These are phyloP conservation scores for Zaprionus taronus DNA, from an alignment of 1,140 invertebrate genomes.

Conservation along the genomic window DNA sequence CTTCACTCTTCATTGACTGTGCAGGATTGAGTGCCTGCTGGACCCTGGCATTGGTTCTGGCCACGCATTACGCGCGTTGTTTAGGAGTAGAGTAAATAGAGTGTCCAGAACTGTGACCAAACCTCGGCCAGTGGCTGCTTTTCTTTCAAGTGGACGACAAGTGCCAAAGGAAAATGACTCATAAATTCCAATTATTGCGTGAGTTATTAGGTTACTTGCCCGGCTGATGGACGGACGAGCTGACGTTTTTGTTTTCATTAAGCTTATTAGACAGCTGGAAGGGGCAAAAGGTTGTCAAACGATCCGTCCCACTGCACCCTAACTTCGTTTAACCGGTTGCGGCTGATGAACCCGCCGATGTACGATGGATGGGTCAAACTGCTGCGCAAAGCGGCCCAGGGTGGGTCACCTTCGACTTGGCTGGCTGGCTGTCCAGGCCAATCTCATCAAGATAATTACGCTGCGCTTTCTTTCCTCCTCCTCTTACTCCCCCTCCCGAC, in stretches of 20 bases:
- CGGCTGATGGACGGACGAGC: slow-evolving; percentile 10
- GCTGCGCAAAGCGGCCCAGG: neutral
- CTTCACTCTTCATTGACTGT: slow-evolving; percentile 16
- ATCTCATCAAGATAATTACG: slow-evolving; percentile 78
- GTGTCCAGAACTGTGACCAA: slow-evolving; percentile 25
- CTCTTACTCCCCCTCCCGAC: slow-evolving; percentile 40
- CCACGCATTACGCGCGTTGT: slow-evolving; percentile 65
- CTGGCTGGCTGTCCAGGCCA: slow-evolving; percentile 32
- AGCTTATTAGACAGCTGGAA: slow-evolving; percentile 61
- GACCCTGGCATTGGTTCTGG: slow-evolving; percentile 62
- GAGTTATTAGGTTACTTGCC: slow-evolving; percentile 74
- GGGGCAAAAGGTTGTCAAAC: slow-evolving; percentile 40
- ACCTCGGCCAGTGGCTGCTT: slow-evolving; percentile 13
- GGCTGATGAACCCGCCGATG: slow-evolving; percentile 49
- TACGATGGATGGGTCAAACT: neutral
- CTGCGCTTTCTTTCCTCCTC: slow-evolving; percentile 8
- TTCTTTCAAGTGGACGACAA: slow-evolving; percentile 14
- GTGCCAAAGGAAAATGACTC: slow-evolving; percentile 46
- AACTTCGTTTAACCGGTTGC: slow-evolving; percentile 65
- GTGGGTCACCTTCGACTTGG: slow-evolving; percentile 38
- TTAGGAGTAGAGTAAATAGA: slow-evolving; percentile 34
- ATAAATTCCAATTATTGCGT: slow-evolving; percentile 80
- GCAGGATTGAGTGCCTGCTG: slow-evolving; percentile 23
- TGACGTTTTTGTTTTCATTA: slow-evolving; percentile 78
- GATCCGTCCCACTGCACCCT: slow-evolving; percentile 36